A percentile compares a stretch with the other conserved stretches of the same genome.
phyloP scores from a whole-genome alignment of 2,113 vertebrate genomes.

The Puffinus mauretanicus region DNA sequence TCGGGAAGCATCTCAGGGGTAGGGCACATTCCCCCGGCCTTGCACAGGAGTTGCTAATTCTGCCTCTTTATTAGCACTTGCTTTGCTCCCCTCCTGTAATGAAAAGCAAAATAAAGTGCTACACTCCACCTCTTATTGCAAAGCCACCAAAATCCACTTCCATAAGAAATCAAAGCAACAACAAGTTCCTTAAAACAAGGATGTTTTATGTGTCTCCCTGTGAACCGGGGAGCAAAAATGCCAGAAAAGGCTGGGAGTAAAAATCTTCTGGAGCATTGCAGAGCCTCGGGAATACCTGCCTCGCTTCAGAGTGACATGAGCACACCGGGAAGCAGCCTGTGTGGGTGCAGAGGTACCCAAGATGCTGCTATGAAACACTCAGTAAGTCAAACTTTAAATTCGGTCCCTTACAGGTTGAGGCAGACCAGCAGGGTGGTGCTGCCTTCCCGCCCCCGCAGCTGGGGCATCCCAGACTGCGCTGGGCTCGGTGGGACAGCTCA shows the following conservation, averaged over 20 bases:
- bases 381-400: neutral
- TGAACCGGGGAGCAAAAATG: neutral
- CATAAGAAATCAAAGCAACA: neutral
- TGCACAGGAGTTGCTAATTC: neutral
- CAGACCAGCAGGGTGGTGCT: neutral
- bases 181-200: neutral
- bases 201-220: neutral
- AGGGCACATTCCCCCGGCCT: neutral
- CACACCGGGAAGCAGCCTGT: neutral
- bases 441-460: neutral
- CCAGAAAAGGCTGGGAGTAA: neutral
- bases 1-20: neutral
- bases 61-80: neutral
- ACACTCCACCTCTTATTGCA: neutral
- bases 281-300: neutral
- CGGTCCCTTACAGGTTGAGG: fast-evolving
- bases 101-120: neutral
- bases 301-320: fast-evolving
- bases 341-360: neutral
- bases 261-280: neutral
- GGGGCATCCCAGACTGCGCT: neutral
- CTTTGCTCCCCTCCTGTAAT: neutral
- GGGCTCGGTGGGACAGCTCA: fast-evolving
- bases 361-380: neutral
- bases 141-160: neutral